These are phyloP conservation scores for Drosophila triauraria DNA, from an alignment of 1,140 invertebrate species.

Conservation along the genomic window DNA sequence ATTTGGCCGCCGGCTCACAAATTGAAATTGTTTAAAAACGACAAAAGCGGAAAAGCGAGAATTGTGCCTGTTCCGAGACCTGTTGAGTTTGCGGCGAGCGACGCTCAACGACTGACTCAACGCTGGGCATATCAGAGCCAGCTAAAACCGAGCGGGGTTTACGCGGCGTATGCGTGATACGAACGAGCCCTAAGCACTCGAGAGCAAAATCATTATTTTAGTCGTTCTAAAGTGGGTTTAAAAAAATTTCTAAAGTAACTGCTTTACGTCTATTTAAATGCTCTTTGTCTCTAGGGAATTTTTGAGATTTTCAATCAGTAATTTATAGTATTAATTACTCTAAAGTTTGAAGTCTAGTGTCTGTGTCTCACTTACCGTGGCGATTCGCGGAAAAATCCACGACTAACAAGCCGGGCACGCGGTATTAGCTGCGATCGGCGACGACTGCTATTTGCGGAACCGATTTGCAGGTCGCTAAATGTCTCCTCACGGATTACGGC, in stretches of 20 bases:
- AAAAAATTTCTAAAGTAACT: not conserved
- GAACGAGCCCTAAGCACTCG: constrained; percentile 32
- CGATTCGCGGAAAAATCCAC: constrained; percentile 89
- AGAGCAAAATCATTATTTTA: constrained; percentile 27
- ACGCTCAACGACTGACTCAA: constrained; percentile 56
- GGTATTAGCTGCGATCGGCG: constrained; percentile 91
- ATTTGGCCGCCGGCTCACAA: constrained; percentile 35
- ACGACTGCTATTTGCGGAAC: constrained; percentile 86
- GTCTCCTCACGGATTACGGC: constrained; percentile 92
- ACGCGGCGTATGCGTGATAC: constrained; percentile 66
- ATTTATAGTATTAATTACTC: not conserved
- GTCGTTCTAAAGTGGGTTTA: constrained; percentile 8
- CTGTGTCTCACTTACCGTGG: constrained; percentile 63
- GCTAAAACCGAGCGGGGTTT: constrained; percentile 5
- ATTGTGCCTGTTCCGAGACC: constrained; percentile 32
- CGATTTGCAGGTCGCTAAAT: constrained; percentile 88
- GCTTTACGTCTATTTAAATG: not conserved
- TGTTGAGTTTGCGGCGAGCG: constrained; percentile 59
- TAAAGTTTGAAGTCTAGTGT: constrained; percentile 49
- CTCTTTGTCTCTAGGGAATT: not conserved
- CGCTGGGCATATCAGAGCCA: constrained; percentile 15
- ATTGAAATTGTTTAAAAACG: constrained; percentile 23
- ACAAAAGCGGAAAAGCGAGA: constrained; percentile 4
- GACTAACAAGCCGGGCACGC: constrained; percentile 90
- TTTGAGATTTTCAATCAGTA: too few relatives aligned